phyloP scores from a whole-genome alignment of 2,113 vertebrate genomes.

The Hystrix cristata region DNA sequence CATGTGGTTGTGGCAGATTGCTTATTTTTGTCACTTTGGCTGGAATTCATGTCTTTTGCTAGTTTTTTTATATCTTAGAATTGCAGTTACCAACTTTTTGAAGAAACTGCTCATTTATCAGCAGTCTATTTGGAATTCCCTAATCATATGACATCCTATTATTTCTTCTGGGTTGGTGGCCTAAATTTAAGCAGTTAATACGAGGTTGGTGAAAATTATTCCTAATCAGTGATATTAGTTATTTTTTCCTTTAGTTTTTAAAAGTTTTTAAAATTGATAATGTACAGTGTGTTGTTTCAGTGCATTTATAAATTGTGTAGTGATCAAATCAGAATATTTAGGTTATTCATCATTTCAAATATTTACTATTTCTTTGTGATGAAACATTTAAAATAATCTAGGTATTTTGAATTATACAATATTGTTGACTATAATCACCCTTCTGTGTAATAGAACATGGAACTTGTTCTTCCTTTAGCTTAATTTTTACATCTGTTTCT shows the following conservation, averaged over 20 bases:
- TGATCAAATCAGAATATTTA: neutral
- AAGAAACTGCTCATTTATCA: constrained; percentile 36
- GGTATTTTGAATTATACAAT: neutral
- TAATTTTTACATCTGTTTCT: constrained; percentile 23
- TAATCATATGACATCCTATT: neutral
- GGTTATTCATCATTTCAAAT: neutral
- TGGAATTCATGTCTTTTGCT: constrained; percentile 22
- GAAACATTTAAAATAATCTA: neutral
- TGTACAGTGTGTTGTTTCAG: neutral
- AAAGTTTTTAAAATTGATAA: neutral
- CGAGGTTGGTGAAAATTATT: constrained; percentile 1
- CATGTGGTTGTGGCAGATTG: neutral
- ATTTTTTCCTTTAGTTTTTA: neutral
- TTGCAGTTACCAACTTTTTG: neutral
- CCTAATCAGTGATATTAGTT: neutral
- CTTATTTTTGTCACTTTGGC: constrained; percentile 68
- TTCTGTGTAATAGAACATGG: neutral
- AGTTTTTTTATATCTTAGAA: constrained; percentile 61
- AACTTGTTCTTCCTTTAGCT: neutral
- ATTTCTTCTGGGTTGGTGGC: neutral
- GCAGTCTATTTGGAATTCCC: constrained; percentile 28
- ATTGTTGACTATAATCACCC: neutral
- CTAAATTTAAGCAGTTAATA: neutral
- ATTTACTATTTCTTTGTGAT: neutral
- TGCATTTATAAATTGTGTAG: neutral